phyloP scores from a whole-genome alignment of 2,888 invertebrate genomes.

The Peribatodes rhomboidaria region DNA sequence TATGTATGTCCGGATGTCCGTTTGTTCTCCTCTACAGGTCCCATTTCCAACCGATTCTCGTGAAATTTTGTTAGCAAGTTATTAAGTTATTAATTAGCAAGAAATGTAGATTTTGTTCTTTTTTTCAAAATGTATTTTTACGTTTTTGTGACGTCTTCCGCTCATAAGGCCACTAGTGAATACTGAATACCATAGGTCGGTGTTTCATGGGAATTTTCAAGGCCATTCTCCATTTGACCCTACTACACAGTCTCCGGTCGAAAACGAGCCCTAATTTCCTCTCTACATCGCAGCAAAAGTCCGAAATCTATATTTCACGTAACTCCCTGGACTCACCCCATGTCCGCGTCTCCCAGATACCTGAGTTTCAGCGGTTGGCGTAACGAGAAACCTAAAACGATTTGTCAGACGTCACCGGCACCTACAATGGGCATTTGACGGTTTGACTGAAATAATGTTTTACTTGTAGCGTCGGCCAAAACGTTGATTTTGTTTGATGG shows the following conservation, averaged over 20 bases:
- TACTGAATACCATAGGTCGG: neutral
- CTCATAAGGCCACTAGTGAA: too few relatives aligned
- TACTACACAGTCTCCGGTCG: neutral
- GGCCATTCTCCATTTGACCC: neutral
- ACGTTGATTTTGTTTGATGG: too few relatives aligned
- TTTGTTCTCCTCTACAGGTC: too few relatives aligned
- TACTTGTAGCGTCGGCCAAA: neutral
- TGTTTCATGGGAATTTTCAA: neutral
- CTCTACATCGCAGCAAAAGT: neutral
- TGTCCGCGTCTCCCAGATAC: constrained; percentile 37
- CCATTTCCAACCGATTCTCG: too few relatives aligned
- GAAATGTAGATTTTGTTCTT: too few relatives aligned
- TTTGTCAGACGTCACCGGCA: constrained; percentile 52
- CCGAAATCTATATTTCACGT: constrained; percentile 16
- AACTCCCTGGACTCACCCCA: neutral
- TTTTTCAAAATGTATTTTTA: too few relatives aligned
- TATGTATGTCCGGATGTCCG: too few relatives aligned
- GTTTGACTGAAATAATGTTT: constrained; percentile 30
- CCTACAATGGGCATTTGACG: constrained; percentile 48
- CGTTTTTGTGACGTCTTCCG: too few relatives aligned
- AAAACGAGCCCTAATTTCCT: neutral
- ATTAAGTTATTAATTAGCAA: too few relatives aligned
- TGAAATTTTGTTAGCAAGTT: too few relatives aligned
- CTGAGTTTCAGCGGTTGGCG: constrained; percentile 47
- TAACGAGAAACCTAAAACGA: constrained; percentile 43